These are phyloP conservation scores for Labroides dimidiatus DNA, from an alignment of 2,797 vertebrate genomes.

Conservation along the genomic window DNA sequence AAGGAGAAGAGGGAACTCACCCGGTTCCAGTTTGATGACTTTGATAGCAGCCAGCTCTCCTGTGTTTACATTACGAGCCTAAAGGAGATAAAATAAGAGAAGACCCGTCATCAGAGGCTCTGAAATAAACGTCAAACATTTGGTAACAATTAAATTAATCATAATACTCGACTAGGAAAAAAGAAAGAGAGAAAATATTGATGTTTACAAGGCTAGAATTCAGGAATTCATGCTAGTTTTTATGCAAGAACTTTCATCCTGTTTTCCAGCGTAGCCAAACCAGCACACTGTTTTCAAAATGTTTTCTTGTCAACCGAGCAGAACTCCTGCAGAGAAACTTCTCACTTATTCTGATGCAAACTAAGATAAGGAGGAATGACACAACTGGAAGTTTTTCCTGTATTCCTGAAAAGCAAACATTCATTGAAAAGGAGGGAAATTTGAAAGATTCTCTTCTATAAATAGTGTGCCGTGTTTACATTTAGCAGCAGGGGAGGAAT, in stretches of 20 bases:
- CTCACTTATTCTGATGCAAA: background rate
- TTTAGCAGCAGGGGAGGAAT: constrained; percentile 50
- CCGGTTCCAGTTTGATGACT: constrained; percentile 99
- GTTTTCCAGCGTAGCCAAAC: background rate
- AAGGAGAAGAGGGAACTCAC: constrained; percentile 79
- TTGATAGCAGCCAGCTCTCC: constrained; percentile 98
- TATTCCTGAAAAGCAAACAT: constrained; percentile 51
- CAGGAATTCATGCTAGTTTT: no score
- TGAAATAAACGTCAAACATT: background rate
- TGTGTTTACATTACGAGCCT: constrained; percentile 98
- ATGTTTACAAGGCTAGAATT: no score
- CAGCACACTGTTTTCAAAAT: background rate
- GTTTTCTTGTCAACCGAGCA: background rate
- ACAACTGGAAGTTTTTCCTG: constrained; percentile 18
- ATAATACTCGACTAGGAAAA: background rate
- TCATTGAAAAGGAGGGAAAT: background rate
- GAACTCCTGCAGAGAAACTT: background rate
- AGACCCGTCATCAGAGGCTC: constrained; percentile 13
- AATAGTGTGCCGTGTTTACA: constrained; percentile 66
- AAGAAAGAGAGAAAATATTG: background rate
- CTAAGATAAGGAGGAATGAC: background rate
- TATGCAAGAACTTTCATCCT: no score
- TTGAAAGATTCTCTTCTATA: constrained; percentile 57
- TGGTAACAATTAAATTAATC: background rate
- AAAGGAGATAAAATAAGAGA: constrained; percentile 26